Evolutionary conservation across 2,888 invertebrate species (phyloP).

Genomic region (Hemicrepidius hirtus): DNA sequence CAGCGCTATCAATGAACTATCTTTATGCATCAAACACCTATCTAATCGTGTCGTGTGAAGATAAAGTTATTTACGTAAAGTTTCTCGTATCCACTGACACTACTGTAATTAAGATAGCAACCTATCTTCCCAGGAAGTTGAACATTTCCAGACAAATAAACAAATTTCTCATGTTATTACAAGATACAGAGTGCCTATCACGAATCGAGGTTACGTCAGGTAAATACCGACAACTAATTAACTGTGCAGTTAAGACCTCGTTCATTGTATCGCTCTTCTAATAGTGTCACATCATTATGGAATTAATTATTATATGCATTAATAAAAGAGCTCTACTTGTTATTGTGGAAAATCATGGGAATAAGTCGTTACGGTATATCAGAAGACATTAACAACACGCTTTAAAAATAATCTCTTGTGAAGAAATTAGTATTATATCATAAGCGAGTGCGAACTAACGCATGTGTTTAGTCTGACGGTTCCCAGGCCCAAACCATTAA

Average conservation of each 20-base stretch:
- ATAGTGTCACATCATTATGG: slow-evolving; percentile 27
- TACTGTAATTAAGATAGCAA: slow-evolving; percentile 10
- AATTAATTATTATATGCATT: slow-evolving; percentile 25
- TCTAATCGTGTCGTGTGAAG: slow-evolving; percentile 19
- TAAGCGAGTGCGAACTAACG: too few relatives aligned
- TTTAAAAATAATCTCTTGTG: too few relatives aligned
- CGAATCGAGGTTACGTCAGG: slow-evolving; percentile 29
- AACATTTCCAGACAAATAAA: slow-evolving; percentile 19
- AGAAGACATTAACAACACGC: background rate
- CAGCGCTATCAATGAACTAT: too few relatives aligned
- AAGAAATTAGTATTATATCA: too few relatives aligned
- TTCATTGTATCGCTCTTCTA: slow-evolving; percentile 23
- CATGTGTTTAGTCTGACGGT: too few relatives aligned
- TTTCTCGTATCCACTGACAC: slow-evolving; percentile 15
- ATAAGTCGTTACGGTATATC: background rate
- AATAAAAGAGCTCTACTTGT: slow-evolving; percentile 12
- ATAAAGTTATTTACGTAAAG: background rate
- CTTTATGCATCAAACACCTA: too few relatives aligned
- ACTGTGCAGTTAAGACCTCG: slow-evolving; percentile 32
- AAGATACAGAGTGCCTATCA: slow-evolving; percentile 13
- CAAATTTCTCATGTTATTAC: slow-evolving; percentile 33
- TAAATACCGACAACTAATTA: slow-evolving; percentile 29
- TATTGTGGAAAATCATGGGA: slow-evolving; percentile 20
- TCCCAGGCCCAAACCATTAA: too few relatives aligned
- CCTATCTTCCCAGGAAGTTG: slow-evolving; percentile 23